Conservation (phyloP, 92 coral and sea anemone species). For the Metridium senile region DNA sequence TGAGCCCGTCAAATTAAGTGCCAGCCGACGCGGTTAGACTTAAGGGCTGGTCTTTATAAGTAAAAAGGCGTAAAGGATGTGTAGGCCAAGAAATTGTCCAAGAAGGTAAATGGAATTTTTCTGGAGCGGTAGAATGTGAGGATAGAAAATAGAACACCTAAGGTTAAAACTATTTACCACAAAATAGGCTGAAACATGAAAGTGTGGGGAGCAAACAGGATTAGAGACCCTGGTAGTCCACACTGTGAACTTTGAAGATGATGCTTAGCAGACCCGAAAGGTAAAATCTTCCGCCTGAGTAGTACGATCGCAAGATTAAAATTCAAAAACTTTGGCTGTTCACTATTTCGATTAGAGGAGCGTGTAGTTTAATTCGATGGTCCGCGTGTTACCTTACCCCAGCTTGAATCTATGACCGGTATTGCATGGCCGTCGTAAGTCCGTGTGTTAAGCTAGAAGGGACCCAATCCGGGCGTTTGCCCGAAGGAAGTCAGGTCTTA, state of each 20-base stretch:
- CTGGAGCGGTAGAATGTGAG: conserved; percentile 83
- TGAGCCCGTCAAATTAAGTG: conserved; percentile 92
- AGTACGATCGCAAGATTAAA: conserved; percentile 91
- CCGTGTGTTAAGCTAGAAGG: conserved; percentile 76
- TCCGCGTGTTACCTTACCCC: conserved; percentile 89
- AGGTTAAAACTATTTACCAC: conserved; percentile 78
- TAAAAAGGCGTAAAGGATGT: conserved; percentile 84
- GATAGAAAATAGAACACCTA: conserved; percentile 85
- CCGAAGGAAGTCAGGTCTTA: conserved; percentile 95
- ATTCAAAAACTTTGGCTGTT: conserved; percentile 93
- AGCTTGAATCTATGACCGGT: conserved; percentile 81
- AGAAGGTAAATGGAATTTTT: conserved; percentile 84
- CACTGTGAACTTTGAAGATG: conserved; percentile 84
- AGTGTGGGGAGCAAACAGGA: conserved; percentile 94
- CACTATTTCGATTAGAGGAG: conserved; percentile 87
- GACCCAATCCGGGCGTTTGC: conserved; percentile 70
- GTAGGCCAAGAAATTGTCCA: conserved; percentile 65
- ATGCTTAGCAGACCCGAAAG: conserved; percentile 65
- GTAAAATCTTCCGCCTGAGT: conserved; percentile 85
- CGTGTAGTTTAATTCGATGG: conserved; percentile 94
- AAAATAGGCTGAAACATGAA: conserved; percentile 80
- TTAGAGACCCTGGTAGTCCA: conserved; percentile 97
- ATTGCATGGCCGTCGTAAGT: conserved; percentile 99
- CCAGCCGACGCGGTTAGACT: conserved; percentile 99
- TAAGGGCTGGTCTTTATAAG: conserved; percentile 84